Conservation (phyloP, 2,888 invertebrate genomes). For the Agrochola macilenta region DNA sequence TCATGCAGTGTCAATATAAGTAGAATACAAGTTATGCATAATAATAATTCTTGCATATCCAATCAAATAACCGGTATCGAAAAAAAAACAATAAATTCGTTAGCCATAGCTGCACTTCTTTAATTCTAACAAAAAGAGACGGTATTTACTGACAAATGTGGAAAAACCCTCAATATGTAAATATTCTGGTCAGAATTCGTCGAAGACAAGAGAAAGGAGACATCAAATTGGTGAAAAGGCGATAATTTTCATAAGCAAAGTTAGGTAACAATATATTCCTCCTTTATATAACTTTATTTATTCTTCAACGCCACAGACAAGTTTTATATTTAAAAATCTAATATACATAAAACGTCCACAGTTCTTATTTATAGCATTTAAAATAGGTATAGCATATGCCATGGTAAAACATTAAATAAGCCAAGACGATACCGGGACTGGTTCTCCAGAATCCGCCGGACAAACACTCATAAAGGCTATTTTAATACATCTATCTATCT, state of each 20-base stretch:
- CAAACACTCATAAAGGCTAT: background rate
- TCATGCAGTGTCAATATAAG: background rate
- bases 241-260: conserved; percentile 37
- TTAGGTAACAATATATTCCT: conserved; percentile 5
- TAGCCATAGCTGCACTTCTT: background rate
- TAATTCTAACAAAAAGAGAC: background rate
- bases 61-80: background rate
- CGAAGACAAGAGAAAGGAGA: conserved; percentile 43
- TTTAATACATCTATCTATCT: background rate
- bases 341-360: background rate
- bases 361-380: background rate
- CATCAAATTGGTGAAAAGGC: conserved; percentile 29
- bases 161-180: conserved; percentile 24
- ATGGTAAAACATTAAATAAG: background rate
- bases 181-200: conserved; percentile 4
- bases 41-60: background rate
- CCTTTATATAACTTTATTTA: background rate
- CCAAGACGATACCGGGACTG: too few species aligned
- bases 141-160: background rate
- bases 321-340: background rate
- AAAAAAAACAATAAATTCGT: background rate
- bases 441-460: background rate
- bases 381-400: too few species aligned
- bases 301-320: background rate
- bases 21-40: background rate